A percentile compares a stretch with the other conserved stretches of the same genome.
phyloP scores from a whole-genome alignment of 2,113 vertebrate species.

The Sphyrna mokarran region DNA sequence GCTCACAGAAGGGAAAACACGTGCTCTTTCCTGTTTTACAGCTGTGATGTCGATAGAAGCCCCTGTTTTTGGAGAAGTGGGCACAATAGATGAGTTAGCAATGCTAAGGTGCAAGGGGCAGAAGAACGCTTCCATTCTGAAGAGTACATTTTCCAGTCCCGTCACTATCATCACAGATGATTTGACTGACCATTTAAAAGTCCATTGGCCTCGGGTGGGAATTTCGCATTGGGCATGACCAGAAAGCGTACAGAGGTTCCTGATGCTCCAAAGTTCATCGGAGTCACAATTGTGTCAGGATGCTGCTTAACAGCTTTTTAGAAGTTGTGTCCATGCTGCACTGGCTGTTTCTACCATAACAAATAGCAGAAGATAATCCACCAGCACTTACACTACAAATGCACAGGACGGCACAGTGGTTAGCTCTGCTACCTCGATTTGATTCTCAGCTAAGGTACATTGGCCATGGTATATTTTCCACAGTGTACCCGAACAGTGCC shows the following conservation, averaged over 20 bases:
- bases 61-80: neutral
- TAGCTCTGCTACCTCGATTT: no score
- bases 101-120: neutral
- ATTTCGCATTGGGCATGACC: no score
- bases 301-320: neutral
- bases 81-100: neutral
- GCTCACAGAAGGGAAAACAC: neutral
- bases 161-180: no score
- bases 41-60: neutral
- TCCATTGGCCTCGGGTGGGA: no score
- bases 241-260: neutral
- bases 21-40: neutral
- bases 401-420: no score
- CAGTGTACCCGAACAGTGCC: no score
- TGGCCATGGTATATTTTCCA: no score
- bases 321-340: neutral
- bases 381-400: neutral
- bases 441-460: no score
- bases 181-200: no score
- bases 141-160: no score
- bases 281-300: neutral
- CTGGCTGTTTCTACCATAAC: neutral
- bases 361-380: neutral
- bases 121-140: neutral
- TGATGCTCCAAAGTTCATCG: neutral